A percentile compares a stretch with the other conserved stretches of the same genome.
These are phyloP conservation scores for Euplexia lucipara DNA, from an alignment of 2,888 invertebrate species.

Conservation along the genomic window DNA sequence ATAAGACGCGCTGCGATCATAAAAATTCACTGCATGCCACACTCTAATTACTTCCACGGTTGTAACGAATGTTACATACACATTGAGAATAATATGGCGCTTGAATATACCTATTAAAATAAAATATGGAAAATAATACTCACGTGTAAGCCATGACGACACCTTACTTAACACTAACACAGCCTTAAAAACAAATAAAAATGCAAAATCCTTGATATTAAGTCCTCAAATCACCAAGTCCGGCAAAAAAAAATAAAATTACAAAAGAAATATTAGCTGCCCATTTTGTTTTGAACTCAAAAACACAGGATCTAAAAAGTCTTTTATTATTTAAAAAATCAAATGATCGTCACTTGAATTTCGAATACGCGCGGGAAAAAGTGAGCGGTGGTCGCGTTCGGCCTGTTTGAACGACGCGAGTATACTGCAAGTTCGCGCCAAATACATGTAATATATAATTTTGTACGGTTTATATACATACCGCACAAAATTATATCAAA, in stretches of 20 bases:
- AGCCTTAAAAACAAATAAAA: conserved; percentile 49
- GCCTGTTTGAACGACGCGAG: conserved; percentile 66
- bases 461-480: no score
- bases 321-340: conserved; percentile 3
- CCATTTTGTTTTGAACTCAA: conserved; percentile 45
- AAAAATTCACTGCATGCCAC: conserved; percentile 27
- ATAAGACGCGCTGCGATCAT: conserved; percentile 3
- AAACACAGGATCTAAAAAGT: conserved; percentile 34
- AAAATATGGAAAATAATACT: conserved; percentile 51
- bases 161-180: conserved; percentile 60
- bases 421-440: conserved; percentile 72
- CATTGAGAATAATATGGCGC: conserved; percentile 22
- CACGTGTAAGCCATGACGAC: conserved; percentile 63
- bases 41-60: conserved; percentile 34
- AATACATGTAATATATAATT: no score
- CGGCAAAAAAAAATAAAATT: conserved; percentile 13
- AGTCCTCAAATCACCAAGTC: conserved; percentile 47
- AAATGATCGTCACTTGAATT: conserved; percentile 48
- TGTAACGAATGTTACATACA: conserved; percentile 10
- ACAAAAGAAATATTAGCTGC: conserved; percentile 42
- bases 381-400: conserved; percentile 69
- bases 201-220: conserved; percentile 20
- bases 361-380: conserved; percentile 73
- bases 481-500: no score
- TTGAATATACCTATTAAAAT: conserved; percentile 38